Conservation (phyloP, 1,140 invertebrate species). For the Sycophila sp. region DNA sequence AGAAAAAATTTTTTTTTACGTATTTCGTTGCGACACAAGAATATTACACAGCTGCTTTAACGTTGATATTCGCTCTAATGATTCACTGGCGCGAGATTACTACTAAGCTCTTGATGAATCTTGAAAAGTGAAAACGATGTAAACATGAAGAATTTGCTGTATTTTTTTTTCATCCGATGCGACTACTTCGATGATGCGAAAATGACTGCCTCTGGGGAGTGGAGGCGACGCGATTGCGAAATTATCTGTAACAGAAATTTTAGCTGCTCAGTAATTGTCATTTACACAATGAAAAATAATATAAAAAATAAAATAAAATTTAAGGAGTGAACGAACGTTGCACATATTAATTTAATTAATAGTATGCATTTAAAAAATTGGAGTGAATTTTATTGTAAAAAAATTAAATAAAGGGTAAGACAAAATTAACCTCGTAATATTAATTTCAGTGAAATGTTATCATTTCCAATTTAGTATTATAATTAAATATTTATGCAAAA, state of each 20-base stretch:
- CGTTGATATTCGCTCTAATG: conserved; percentile 31
- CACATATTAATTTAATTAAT: background rate
- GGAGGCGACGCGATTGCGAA: conserved; percentile 14
- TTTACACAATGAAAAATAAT: background rate
- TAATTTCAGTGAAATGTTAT: too few relatives aligned
- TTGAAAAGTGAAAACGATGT: conserved; percentile 33
- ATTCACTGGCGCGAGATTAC: conserved; percentile 28
- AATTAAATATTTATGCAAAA: too few relatives aligned
- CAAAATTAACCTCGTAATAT: too few relatives aligned
- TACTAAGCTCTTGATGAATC: conserved; percentile 37
- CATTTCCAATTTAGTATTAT: too few relatives aligned
- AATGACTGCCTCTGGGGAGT: conserved; percentile 18
- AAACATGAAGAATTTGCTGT: conserved; percentile 24
- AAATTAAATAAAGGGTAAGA: too few relatives aligned
- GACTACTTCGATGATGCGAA: conserved; percentile 36
- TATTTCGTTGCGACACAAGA: conserved; percentile 39
- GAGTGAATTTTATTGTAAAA: too few relatives aligned
- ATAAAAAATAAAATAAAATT: background rate
- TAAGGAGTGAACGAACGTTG: background rate
- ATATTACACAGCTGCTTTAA: conserved; percentile 34
- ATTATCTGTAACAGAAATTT: conserved; percentile 33
- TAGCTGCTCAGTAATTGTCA: too few relatives aligned
- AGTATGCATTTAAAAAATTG: too few relatives aligned
- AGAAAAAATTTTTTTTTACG: conserved; percentile 38
- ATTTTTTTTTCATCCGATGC: conserved; percentile 18